phyloP scores from a whole-genome alignment of 2,113 vertebrate genomes.

The Eudyptes chrysolophus region DNA sequence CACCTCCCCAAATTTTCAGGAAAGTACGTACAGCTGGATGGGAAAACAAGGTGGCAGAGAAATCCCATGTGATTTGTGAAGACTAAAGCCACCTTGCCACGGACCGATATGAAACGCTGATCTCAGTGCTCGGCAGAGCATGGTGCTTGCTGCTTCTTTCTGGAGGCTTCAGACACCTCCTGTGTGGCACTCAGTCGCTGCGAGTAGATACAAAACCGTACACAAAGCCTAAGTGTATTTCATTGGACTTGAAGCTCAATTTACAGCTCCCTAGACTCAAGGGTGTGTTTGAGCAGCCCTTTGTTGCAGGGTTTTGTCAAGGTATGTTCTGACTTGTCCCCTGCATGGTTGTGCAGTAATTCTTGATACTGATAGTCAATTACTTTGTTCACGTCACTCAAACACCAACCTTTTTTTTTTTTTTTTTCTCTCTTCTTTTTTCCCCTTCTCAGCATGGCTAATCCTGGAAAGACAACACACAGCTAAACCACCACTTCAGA shows the following conservation, averaged over 20 bases:
- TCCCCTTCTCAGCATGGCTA: background rate
- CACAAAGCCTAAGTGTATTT: constrained; percentile 15
- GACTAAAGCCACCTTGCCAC: background rate
- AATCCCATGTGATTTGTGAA: background rate
- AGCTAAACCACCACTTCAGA: background rate
- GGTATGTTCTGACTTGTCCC: constrained; percentile 60
- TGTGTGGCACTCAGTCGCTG: background rate
- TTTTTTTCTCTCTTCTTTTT: too few relatives aligned
- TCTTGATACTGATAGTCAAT: constrained; percentile 51
- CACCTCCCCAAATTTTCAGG: background rate
- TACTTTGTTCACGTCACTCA: constrained; percentile 35
- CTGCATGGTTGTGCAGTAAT: constrained; percentile 11
- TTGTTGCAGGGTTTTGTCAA: constrained; percentile 33
- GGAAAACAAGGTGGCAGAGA: background rate
- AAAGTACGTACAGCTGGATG: background rate
- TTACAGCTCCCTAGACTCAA: constrained; percentile 26
- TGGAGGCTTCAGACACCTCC: constrained; percentile 7
- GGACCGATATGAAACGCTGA: background rate
- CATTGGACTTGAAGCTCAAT: background rate
- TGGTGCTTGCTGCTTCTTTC: background rate
- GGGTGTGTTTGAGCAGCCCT: constrained; percentile 33
- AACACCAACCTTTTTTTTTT: background rate
- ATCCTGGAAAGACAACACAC: background rate
- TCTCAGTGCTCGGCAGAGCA: background rate
- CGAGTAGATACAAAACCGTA: background rate